Conservation (phyloP, 2,113 vertebrate species). For the Caranx ignobilis region DNA sequence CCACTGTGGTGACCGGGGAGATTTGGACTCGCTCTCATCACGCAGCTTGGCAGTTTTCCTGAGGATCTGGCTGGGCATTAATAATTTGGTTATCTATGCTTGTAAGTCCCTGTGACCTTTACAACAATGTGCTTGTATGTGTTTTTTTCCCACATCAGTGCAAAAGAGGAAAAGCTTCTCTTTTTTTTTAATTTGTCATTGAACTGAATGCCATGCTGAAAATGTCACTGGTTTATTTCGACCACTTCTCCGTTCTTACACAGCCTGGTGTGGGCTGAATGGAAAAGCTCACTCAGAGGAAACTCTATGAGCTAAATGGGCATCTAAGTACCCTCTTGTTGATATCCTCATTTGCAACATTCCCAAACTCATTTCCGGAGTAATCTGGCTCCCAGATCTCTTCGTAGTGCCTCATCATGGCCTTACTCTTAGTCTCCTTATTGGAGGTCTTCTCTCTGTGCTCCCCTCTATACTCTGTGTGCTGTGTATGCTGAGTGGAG, state of each 20-base stretch:
- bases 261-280: slow-evolving; percentile 36
- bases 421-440: slow-evolving; percentile 45
- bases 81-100: slow-evolving; percentile 82
- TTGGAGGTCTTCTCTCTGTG: slow-evolving; percentile 47
- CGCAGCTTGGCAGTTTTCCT: slow-evolving; percentile 52
- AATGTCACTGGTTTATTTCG: slow-evolving; percentile 80
- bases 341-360: slow-evolving; percentile 66
- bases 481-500: slow-evolving; percentile 73
- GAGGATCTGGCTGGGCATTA: slow-evolving; percentile 72
- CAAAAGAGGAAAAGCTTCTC: slow-evolving; percentile 67
- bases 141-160: slow-evolving; percentile 44
- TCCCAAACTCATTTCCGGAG: slow-evolving; percentile 72
- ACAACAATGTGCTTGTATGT: slow-evolving; percentile 75
- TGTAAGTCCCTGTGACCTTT: slow-evolving; percentile 85
- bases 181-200: slow-evolving; percentile 55
- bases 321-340: slow-evolving; percentile 64
- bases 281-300: slow-evolving; percentile 38
- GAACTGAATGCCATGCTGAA: slow-evolving; percentile 72
- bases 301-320: slow-evolving; percentile 54
- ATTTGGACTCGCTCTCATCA: slow-evolving; percentile 63
- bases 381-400: slow-evolving; percentile 60
- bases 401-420: slow-evolving; percentile 55
- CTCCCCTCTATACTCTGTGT: slow-evolving; percentile 70
- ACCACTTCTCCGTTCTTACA: slow-evolving; percentile 42
- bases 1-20: slow-evolving; percentile 50